A percentile compares a stretch with the other conserved stretches of the same genome.
Conservation (phyloP, 2,888 invertebrate species). For the Drosophila diplacantha region DNA sequence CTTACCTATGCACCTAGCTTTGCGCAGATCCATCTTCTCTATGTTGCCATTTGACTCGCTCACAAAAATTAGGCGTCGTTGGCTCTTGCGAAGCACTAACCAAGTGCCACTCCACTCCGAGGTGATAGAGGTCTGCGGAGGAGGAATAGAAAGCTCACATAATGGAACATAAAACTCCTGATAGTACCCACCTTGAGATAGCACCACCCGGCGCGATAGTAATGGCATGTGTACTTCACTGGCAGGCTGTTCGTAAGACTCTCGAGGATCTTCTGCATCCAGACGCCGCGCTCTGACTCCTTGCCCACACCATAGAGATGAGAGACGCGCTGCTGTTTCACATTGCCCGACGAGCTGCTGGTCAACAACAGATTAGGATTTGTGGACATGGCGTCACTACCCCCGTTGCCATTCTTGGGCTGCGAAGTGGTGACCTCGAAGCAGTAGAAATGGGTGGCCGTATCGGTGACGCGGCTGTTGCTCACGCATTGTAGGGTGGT, state of each 20-base stretch:
- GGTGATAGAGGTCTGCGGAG: constrained; percentile 74
- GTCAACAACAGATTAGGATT: constrained; percentile 77
- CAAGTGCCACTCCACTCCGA: constrained; percentile 86
- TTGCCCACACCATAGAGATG: constrained; percentile 78
- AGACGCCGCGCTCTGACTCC: constrained; percentile 79
- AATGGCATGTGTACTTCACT: constrained; percentile 84
- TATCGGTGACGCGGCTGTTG: constrained; percentile 78
- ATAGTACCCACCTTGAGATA: constrained; percentile 82
- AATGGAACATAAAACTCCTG: too few species aligned
- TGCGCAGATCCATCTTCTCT: constrained; percentile 85
- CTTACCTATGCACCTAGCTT: constrained; percentile 87
- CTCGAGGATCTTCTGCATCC: constrained; percentile 89
- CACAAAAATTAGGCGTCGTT: constrained; percentile 79
- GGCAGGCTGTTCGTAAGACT: constrained; percentile 84
- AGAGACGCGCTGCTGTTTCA: constrained; percentile 73
- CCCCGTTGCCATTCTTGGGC: constrained; percentile 68
- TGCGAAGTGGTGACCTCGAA: constrained; percentile 76
- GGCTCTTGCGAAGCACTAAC: constrained; percentile 85
- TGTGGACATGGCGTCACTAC: constrained; percentile 57
- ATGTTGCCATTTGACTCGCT: constrained; percentile 78
- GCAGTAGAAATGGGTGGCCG: constrained; percentile 77
- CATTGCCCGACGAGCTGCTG: constrained; percentile 73
- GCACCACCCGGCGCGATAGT: constrained; percentile 88
- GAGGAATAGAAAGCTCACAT: neutral
- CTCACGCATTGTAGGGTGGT: constrained; percentile 78